A percentile compares a stretch with the other conserved stretches of the same genome.
Conservation (phyloP, 2,797 vertebrate species). For the Scyliorhinus canicula region DNA sequence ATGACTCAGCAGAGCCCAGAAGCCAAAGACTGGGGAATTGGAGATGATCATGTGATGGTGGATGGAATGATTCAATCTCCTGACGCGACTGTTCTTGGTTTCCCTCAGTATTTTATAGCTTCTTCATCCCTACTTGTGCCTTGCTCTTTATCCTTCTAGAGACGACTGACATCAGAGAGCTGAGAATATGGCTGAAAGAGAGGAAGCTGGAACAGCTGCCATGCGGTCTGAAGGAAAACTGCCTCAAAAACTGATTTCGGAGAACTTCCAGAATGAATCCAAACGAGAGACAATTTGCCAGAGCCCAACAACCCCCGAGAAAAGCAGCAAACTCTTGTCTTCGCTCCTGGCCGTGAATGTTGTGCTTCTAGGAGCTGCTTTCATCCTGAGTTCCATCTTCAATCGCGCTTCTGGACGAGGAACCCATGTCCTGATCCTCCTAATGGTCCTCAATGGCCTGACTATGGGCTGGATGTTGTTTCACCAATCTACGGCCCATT, state of each 20-base stretch:
- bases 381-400: constrained; percentile 68
- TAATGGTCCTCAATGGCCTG: constrained; percentile 65
- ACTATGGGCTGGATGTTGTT: constrained; percentile 69
- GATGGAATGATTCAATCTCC: neutral
- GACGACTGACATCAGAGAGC: neutral
- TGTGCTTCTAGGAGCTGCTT: constrained; percentile 73
- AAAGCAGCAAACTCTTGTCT: constrained; percentile 67
- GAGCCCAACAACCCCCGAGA: constrained; percentile 52
- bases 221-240: neutral
- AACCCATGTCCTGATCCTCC: constrained; percentile 61
- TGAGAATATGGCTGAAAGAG: neutral
- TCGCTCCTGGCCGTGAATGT: constrained; percentile 79
- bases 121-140: neutral
- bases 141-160: neutral
- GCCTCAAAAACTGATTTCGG: neutral
- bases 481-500: constrained; percentile 60
- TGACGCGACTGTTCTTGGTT: too few species aligned
- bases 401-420: constrained; percentile 59
- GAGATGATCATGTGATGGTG: too few species aligned
- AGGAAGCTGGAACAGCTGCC: too few species aligned
- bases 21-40: neutral
- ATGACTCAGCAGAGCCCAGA: too few species aligned
- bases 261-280: neutral
- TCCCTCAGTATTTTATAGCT: neutral
- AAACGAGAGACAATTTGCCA: neutral